Conservation (phyloP, 2,797 vertebrate genomes). For the Pipistrellus nathusii region DNA sequence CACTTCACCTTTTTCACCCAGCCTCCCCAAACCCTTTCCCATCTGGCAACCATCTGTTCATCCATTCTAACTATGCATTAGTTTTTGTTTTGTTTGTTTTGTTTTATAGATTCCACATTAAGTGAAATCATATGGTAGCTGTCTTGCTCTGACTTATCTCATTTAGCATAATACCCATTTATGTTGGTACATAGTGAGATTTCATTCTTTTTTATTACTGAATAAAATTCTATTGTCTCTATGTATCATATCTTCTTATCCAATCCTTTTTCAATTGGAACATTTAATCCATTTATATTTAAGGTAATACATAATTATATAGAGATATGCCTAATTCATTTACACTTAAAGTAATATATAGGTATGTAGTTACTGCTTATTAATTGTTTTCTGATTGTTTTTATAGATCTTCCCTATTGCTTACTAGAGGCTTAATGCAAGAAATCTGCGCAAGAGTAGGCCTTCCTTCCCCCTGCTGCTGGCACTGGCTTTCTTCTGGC, state of each 20-base stretch:
- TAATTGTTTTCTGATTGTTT: background rate
- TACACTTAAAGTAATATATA: background rate
- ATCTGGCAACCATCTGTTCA: background rate
- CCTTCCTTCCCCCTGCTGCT: too few relatives aligned
- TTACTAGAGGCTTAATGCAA: too few relatives aligned
- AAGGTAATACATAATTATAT: background rate
- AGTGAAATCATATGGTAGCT: background rate
- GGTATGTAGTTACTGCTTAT: background rate
- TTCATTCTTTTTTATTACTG: background rate
- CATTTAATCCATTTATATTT: background rate
- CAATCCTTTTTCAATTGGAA: background rate
- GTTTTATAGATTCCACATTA: background rate
- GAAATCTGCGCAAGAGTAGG: too few relatives aligned
- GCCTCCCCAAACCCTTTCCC: too few relatives aligned
- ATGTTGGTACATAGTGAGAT: background rate
- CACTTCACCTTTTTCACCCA: background rate
- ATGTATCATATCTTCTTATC: background rate
- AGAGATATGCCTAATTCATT: background rate
- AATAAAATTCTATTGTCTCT: background rate
- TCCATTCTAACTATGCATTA: background rate
- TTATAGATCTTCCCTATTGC: background rate
- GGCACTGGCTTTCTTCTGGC: too few relatives aligned
- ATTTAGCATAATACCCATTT: background rate
- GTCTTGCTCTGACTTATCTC: background rate
- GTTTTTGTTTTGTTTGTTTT: background rate